Base-by-base conservation (phyloP, 2,113 vertebrate species). In the Cathartes aura region DNA sequence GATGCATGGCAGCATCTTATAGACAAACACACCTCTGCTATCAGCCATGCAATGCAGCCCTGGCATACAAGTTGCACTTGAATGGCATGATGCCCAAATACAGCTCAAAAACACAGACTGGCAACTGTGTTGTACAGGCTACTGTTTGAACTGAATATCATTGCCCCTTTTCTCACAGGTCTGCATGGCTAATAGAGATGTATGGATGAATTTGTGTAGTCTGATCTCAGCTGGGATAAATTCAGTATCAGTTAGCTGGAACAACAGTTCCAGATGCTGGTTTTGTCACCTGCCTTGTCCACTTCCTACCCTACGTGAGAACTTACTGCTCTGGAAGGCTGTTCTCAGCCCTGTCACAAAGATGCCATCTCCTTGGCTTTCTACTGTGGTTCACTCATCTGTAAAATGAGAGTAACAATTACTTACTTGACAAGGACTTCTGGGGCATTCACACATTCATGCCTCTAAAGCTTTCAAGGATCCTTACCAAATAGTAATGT, bases 101-200 rank as follows among this genome's bases (percentile, higher is more conserved):
- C 20, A 67, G 42, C 64, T 75, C 55, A 43, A 48, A n/a, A 74
- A 8, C 56, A 59, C 18, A 59, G 18, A 11, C 2, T 45, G n/a
- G 12, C 34, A 78, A 6, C 45, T 29, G n/a, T 48, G 22, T 27
- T 59, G 13, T 27, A 24, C 1, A 1, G 18, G 24, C 29, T 71
- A 19, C 24, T 76, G 13, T 53, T 72, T 80, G 40, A 52, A 52
- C 6, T n/a, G 48, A 94, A 9, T 8, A 11, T 27, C 18, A 19
- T 52, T 90, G 66, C 42, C 12, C 71, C 47, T 97, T 75, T 64
- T 73, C 86, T 82, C 91, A 90, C 83, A 91, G 66, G 20, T 81
- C 82, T 94, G 67, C 40, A 22, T 40, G 93, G 78, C 63, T 75
- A 67, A 83, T 40, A 82, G 64, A 79, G 63, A 15, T 30, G 20